Conservation (phyloP, 2,888 invertebrate species). For the Calephelis perditalis region DNA sequence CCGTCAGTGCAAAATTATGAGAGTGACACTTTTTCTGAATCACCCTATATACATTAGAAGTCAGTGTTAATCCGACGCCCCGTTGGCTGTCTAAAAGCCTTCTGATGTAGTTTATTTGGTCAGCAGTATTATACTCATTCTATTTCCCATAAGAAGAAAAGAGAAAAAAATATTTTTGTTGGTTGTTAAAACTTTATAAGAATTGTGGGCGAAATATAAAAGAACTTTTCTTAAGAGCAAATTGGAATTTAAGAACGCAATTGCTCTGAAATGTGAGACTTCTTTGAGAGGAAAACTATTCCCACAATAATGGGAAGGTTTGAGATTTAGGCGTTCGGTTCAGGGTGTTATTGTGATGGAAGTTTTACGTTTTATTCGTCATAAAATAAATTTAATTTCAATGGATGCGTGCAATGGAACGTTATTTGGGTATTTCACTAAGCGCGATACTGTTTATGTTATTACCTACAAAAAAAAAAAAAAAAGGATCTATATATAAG, state of each 20-base stretch:
- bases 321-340: background rate
- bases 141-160: conserved; percentile 12
- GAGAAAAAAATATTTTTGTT: conserved; percentile 4
- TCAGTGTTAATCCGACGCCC: conserved; percentile 37
- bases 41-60: conserved; percentile 27
- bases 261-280: conserved; percentile 10
- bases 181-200: conserved; percentile 9
- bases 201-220: conserved; percentile 6
- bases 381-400: no score
- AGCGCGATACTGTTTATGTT: no score
- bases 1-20: conserved; percentile 7
- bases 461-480: no score
- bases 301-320: background rate
- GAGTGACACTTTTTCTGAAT: conserved; percentile 4
- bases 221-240: conserved; percentile 12
- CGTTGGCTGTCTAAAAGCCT: conserved; percentile 45
- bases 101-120: conserved; percentile 47
- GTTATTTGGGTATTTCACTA: no score
- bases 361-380: background rate
- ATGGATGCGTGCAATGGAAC: no score
- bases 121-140: conserved; percentile 37
- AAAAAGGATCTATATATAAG: no score
- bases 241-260: conserved; percentile 12
- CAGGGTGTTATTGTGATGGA: background rate
- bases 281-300: conserved; percentile 10